Percentiles rank a stretch among this genome's conserved stretches.
Evolutionary conservation across 2,113 vertebrate species (phyloP).

Genomic region (Scartelaos histophorus): DNA sequence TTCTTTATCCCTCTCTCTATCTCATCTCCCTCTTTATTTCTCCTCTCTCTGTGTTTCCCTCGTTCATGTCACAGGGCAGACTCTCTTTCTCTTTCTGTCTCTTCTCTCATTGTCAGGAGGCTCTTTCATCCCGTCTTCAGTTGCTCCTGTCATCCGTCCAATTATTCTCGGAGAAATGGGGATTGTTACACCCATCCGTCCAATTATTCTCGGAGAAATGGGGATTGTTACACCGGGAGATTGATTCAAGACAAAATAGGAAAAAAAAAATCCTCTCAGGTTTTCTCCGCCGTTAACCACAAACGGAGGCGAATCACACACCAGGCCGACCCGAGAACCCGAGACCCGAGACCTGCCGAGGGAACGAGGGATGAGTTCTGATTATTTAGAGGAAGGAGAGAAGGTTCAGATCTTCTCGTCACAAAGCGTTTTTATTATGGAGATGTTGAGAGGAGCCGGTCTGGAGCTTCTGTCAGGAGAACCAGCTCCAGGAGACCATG

Average conservation of each 20-base stretch:
- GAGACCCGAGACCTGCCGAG: background rate
- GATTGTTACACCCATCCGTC: constrained; percentile 82
- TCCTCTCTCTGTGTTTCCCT: constrained; percentile 73
- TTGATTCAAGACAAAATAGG: constrained; percentile 81
- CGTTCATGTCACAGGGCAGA: constrained; percentile 82
- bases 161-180: constrained; percentile 83
- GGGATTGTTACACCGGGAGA: constrained; percentile 80
- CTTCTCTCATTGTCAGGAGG: constrained; percentile 76
- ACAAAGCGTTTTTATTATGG: constrained; percentile 58
- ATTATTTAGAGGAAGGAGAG: constrained; percentile 54
- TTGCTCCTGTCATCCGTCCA: constrained; percentile 82
- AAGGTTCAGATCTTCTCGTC: constrained; percentile 39
- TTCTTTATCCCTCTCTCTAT: too few species aligned
- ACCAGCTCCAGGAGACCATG: too few species aligned
- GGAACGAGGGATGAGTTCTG: constrained; percentile 46
- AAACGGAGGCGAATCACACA: constrained; percentile 4
- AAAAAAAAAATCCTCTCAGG: constrained; percentile 65
- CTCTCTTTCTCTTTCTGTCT: too few species aligned
- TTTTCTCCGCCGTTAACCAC: constrained; percentile 53
- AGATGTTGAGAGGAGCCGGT: constrained; percentile 38
- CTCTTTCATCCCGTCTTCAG: constrained; percentile 80
- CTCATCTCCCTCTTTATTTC: too few species aligned
- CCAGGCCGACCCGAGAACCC: constrained; percentile 22
- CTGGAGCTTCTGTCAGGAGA: constrained; percentile 49
- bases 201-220: constrained; percentile 84